Conservation (phyloP, 1,140 invertebrate genomes). For the Piezodorus guildinii region DNA sequence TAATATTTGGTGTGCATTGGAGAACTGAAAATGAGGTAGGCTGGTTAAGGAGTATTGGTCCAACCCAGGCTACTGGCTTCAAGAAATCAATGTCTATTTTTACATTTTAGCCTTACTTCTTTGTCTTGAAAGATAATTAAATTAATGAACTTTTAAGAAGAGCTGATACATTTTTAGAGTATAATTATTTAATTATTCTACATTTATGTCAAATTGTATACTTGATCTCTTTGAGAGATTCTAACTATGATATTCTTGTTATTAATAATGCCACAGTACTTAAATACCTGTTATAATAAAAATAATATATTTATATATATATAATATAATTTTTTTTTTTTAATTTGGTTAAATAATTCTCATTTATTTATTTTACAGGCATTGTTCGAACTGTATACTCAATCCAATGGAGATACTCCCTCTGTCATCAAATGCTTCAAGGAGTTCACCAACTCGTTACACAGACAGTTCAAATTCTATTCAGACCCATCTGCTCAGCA, state of each 20-base stretch:
- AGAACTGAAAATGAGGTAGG: no score
- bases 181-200: no score
- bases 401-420: not conserved
- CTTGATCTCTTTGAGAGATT: not conserved
- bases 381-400: not conserved
- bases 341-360: not conserved
- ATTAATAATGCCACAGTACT: not conserved
- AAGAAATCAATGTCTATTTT: no score
- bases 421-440: not conserved
- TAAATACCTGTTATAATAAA: no score
- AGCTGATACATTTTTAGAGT: no score
- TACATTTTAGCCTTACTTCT: no score
- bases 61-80: no score
- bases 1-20: no score
- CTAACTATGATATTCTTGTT: not conserved
- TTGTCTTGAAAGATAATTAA: no score
- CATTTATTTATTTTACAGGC: not conserved
- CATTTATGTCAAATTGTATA: not conserved
- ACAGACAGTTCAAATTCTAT: conserved; percentile 5
- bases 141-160: no score
- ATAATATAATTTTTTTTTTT: not conserved
- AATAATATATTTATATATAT: not conserved
- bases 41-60: no score
- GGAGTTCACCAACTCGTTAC: conserved; percentile 1
- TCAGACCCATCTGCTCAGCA: not conserved